Conservation (phyloP, 2,797 vertebrate genomes). For the Sebastiscus tertius region DNA sequence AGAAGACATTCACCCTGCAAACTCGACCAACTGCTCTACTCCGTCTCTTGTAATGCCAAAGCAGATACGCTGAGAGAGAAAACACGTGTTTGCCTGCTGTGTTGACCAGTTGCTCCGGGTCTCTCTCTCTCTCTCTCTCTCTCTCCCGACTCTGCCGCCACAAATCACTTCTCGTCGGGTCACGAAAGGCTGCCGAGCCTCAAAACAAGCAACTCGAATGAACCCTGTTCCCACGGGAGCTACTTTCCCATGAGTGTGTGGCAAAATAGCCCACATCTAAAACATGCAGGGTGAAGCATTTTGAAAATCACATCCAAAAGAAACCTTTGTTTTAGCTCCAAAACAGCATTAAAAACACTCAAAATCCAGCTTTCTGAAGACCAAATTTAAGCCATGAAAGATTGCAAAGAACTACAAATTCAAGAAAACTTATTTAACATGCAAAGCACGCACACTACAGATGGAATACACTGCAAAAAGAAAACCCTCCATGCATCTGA, state of each 20-base stretch:
- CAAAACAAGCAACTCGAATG: constrained; percentile 31
- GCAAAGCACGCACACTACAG: not conserved
- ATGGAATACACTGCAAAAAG: not conserved
- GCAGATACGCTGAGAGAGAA: constrained; percentile 45
- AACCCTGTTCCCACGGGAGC: constrained; percentile 54
- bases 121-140: not conserved
- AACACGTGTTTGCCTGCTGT: constrained; percentile 60
- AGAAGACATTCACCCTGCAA: not conserved
- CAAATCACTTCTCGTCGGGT: constrained; percentile 63
- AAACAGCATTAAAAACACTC: not conserved
- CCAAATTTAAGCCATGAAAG: not conserved
- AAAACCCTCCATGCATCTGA: not conserved
- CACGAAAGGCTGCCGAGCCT: constrained; percentile 40
- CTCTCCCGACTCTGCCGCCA: constrained; percentile 25
- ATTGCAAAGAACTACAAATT: not conserved
- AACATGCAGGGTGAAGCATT: constrained; percentile 14
- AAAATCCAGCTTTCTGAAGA: not conserved
- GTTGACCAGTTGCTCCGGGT: constrained; percentile 49
- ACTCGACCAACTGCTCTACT: not conserved
- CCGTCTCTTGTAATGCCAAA: not conserved
- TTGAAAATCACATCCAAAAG: constrained; percentile 1
- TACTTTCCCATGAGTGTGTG: constrained; percentile 52
- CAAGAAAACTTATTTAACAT: not conserved
- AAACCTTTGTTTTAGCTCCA: not conserved
- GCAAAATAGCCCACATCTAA: constrained; percentile 1